Conservation (phyloP, 2,888 invertebrate genomes). For the Gari tellinella region DNA sequence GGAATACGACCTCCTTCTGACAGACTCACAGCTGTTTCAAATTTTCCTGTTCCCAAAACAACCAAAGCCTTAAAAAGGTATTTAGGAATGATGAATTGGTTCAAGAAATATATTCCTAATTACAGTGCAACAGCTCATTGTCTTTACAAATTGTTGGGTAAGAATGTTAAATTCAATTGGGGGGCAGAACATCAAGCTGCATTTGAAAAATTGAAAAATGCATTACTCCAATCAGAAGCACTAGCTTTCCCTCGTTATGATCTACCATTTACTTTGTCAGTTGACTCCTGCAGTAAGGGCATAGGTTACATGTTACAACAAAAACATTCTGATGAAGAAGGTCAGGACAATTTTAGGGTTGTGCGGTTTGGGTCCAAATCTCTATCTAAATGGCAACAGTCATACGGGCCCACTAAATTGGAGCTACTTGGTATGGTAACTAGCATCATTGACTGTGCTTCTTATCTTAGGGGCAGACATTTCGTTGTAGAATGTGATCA, state of each 20-base stretch:
- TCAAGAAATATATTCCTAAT: slow-evolving; percentile 53
- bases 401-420: slow-evolving; percentile 50
- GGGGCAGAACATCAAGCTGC: slow-evolving; percentile 11
- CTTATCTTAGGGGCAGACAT: slow-evolving; percentile 40
- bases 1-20: slow-evolving; percentile 30
- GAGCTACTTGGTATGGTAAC: slow-evolving; percentile 51
- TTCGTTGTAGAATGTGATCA: slow-evolving; percentile 54
- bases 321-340: slow-evolving; percentile 21
- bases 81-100: no score
- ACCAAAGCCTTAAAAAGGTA: slow-evolving; percentile 30
- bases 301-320: slow-evolving; percentile 59
- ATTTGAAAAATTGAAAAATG: slow-evolving; percentile 40
- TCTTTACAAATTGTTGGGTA: slow-evolving; percentile 27
- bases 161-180: slow-evolving; percentile 46
- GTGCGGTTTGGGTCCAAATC: slow-evolving; percentile 46
- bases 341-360: slow-evolving; percentile 14
- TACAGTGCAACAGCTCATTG: slow-evolving; percentile 30
- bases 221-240: slow-evolving; percentile 32
- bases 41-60: slow-evolving; percentile 17
- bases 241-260: slow-evolving; percentile 56
- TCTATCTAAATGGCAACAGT: slow-evolving; percentile 43
- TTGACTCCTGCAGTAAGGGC: slow-evolving; percentile 48
- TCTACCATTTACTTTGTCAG: slow-evolving; percentile 41
- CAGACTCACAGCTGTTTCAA: slow-evolving; percentile 10
- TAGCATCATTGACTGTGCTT: slow-evolving; percentile 45